Percentiles rank a stretch among this genome's conserved stretches.
Conservation (phyloP, 2,888 invertebrate species). For the Cyrtodaria siliqua region DNA sequence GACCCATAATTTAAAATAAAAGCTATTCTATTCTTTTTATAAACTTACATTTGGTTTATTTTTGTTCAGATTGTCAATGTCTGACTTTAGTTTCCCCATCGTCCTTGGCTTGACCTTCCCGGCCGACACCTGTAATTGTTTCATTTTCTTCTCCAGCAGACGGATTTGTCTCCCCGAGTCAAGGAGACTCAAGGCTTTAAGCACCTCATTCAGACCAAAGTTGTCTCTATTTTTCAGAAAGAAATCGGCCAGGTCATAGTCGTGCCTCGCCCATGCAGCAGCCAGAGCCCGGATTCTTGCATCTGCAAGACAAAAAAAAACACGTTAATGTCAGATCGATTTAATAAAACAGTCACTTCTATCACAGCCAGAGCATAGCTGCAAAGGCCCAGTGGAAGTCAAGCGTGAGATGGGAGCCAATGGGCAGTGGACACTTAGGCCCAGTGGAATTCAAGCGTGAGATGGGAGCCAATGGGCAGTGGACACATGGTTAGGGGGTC, state of each 20-base stretch:
- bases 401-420: too few relatives aligned
- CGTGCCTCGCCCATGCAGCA: slow-evolving; percentile 83
- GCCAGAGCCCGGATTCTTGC: slow-evolving; percentile 81
- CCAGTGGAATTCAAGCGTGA: too few relatives aligned
- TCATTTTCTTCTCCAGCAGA: slow-evolving; percentile 82
- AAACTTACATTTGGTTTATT: slow-evolving; percentile 78
- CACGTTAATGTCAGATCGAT: too few relatives aligned
- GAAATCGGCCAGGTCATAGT: slow-evolving; percentile 79
- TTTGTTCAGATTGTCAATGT: slow-evolving; percentile 81
- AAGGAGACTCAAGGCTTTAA: slow-evolving; percentile 79
- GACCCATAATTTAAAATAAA: too few relatives aligned
- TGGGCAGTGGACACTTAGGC: too few relatives aligned
- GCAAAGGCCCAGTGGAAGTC: too few relatives aligned
- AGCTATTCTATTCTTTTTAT: too few relatives aligned
- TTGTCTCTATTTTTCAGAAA: slow-evolving; percentile 74
- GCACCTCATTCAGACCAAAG: slow-evolving; percentile 82
- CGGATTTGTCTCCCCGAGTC: slow-evolving; percentile 82
- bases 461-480: too few relatives aligned
- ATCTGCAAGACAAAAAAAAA: slow-evolving; percentile 63
- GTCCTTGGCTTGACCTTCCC: slow-evolving; percentile 77
- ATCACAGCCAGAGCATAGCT: too few relatives aligned
- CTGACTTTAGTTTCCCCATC: slow-evolving; percentile 81
- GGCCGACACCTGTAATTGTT: slow-evolving; percentile 75
- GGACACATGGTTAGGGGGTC: too few relatives aligned
- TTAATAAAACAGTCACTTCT: too few relatives aligned